Evolutionary conservation across 2,113 vertebrate genomes (phyloP), one percentile per base, ranked within the genome.

Genomic region (Prionailurus bengalensis): DNA sequence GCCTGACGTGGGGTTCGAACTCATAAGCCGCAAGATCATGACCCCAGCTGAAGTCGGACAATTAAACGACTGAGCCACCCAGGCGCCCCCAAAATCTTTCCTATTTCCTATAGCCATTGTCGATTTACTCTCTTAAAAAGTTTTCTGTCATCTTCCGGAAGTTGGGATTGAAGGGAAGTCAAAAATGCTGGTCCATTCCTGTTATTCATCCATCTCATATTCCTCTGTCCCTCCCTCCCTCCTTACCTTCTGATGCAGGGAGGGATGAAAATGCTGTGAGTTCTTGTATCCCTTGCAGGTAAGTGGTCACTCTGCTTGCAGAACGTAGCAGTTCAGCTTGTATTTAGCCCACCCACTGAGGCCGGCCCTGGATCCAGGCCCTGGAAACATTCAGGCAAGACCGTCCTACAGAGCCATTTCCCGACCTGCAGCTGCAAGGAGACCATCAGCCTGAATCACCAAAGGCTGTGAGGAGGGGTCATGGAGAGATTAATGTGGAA

Each of bases 71-170:
- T 61, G 58, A 1, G 58, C 8, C 21, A 61, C 58, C 58, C 58
- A 23, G 58, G 58, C 19, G 21, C 58, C 58, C 58, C 58, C 2
- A 61, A 61, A 39, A 58, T 31, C 78, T 78, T 82, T 78, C 29
- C 80, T 88, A 42, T 78, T 94, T 82, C 33, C 58, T 66, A 61
- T 48, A 92, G 51, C 25, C 25, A 39, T 83, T 31, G 42, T 63
- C 33, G 14, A 29, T 88, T 79, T 89, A 79, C 53, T 92, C 73
- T 51, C 31, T 51, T 29, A 53, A 96, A 87, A 82, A 25, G 21
- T 31, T 53, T 83, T 81, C 68, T 70, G 39, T 42, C 58, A 15
- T 63, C 27, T 58, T 82, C 4, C 63, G 82, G 68, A 70, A 78
- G 63, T 68, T 36, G 25, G 48, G 53, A 81, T 78, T 48, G 51